A percentile compares a stretch with the other conserved stretches of the same genome.
These are phyloP conservation scores for Morpho helenor DNA, from an alignment of 2,888 invertebrate genomes.

Conservation along the genomic window DNA sequence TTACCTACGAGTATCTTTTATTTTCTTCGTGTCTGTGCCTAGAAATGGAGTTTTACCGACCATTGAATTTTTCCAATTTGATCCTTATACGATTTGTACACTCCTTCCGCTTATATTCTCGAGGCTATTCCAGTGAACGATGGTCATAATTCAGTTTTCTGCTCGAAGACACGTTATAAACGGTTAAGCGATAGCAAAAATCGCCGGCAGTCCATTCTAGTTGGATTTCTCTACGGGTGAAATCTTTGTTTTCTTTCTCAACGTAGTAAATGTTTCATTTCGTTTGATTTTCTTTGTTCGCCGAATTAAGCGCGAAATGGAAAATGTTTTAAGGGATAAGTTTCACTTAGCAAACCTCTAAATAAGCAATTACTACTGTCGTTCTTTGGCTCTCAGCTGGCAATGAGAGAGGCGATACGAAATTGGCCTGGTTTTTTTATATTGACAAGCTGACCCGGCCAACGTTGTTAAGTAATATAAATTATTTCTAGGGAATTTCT, in stretches of 20 bases:
- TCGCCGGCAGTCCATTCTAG: conserved; percentile 18
- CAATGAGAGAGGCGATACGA: too few species aligned
- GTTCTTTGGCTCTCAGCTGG: too few species aligned
- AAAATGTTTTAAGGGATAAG: too few species aligned
- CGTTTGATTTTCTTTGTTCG: background rate
- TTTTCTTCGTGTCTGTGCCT: conserved; percentile 16
- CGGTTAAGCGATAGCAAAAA: conserved; percentile 21
- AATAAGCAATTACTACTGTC: too few species aligned
- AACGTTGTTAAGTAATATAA: too few species aligned
- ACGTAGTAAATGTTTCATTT: background rate
- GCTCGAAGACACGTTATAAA: conserved; percentile 26
- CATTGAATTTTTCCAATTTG: conserved; percentile 25
- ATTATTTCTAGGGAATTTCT: too few species aligned
- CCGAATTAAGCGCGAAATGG: too few species aligned
- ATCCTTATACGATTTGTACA: conserved; percentile 26
- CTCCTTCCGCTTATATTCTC: conserved; percentile 23
- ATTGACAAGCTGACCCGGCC: too few species aligned
- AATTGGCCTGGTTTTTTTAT: too few species aligned
- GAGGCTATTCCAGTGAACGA: conserved; percentile 22
- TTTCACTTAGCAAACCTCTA: too few species aligned
- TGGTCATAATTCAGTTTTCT: conserved; percentile 25
- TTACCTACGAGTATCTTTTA: conserved; percentile 21
- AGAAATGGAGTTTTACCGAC: conserved; percentile 26
- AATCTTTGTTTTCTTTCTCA: background rate
- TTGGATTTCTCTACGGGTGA: conserved; percentile 7